Conservation (phyloP, 2,113 vertebrate genomes). For the Caranx ignobilis region DNA sequence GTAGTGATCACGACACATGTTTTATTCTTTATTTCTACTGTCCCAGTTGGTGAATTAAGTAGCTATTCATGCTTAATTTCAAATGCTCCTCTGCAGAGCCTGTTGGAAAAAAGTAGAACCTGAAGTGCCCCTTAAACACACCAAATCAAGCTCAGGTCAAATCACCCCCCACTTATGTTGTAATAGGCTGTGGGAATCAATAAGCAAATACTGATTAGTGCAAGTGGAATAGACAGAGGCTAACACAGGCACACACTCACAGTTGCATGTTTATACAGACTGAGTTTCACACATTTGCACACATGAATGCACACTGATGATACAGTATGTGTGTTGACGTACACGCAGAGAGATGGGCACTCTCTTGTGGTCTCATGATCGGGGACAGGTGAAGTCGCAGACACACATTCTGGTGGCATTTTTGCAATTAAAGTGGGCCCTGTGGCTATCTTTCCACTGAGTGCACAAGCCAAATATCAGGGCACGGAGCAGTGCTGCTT, state of each 20-base stretch:
- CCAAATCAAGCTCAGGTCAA: slow-evolving; percentile 24
- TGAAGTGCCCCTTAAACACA: slow-evolving; percentile 4
- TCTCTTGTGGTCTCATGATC: slow-evolving; percentile 69
- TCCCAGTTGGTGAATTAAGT: not conserved
- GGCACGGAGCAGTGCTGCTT: slow-evolving; percentile 74
- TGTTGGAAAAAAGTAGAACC: not conserved
- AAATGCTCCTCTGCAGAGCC: not conserved
- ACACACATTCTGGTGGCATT: slow-evolving; percentile 77
- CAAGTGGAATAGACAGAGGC: slow-evolving; percentile 26
- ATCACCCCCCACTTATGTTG: slow-evolving; percentile 23
- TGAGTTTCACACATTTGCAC: slow-evolving; percentile 47
- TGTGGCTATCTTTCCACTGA: slow-evolving; percentile 79
- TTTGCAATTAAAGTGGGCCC: slow-evolving; percentile 83
- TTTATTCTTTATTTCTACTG: not conserved
- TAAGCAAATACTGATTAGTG: slow-evolving; percentile 47
- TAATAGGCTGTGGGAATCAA: slow-evolving; percentile 39
- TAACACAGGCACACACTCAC: slow-evolving; percentile 15
- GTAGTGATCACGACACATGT: too few species aligned
- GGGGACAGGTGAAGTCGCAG: slow-evolving; percentile 73
- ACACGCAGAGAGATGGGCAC: slow-evolving; percentile 48
- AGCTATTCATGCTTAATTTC: not conserved
- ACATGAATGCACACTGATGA: slow-evolving; percentile 45
- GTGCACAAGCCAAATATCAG: slow-evolving; percentile 82
- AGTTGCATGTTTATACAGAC: slow-evolving; percentile 51
- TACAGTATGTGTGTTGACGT: slow-evolving; percentile 27